Base-by-base conservation (phyloP, 2,797 vertebrate species). In the Champsocephalus gunnari region DNA sequence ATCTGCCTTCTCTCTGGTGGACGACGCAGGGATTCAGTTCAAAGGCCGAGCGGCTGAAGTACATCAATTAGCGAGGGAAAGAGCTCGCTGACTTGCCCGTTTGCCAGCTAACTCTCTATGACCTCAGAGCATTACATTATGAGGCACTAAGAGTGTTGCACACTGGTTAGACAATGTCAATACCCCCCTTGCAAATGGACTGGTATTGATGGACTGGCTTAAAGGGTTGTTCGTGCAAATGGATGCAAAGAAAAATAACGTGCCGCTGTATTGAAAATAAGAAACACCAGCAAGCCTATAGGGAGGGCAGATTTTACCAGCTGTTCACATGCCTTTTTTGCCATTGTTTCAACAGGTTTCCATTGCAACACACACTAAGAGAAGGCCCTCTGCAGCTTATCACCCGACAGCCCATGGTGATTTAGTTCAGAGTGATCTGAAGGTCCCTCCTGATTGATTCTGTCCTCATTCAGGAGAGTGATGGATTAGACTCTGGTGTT, bases 21-120 rank as follows among this genome's bases (percentile, higher is more conserved):
- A 87, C 83, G 65, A 89, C 76, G 86, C 88, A 76, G 81, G 92
- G 92, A 92, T 92, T 90, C 87, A 92, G 91, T 95, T 94, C 93
- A 94, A 95, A 94, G 92, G 78, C 80, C 41, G 71, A 88, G 85
- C 92, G 92, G 94, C 92, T 94, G 92, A 94, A 89, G 83, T 90
- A 77, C 88, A 91, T 93, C 94, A 93, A 92, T 95, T 94, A 95
- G 91, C 88, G 70, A 74, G 79, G 61, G 82, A 66, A 70, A 79
- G 75, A 81, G 84, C 77, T 82, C 7, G 73, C 87, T 48, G 79
- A 73, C 82, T 75, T 54, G 66, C 83, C 66, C 61, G 54, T 41
- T 86, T 44, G 82, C 82, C 41, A 9, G 62, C 83, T 85, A 91
- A 89, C 87, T 92, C 83, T 82, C 48, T 9, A 66, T 93, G 91